phyloP scores from a whole-genome alignment of 2,113 vertebrate species.

The Argyrosomus japonicus region DNA sequence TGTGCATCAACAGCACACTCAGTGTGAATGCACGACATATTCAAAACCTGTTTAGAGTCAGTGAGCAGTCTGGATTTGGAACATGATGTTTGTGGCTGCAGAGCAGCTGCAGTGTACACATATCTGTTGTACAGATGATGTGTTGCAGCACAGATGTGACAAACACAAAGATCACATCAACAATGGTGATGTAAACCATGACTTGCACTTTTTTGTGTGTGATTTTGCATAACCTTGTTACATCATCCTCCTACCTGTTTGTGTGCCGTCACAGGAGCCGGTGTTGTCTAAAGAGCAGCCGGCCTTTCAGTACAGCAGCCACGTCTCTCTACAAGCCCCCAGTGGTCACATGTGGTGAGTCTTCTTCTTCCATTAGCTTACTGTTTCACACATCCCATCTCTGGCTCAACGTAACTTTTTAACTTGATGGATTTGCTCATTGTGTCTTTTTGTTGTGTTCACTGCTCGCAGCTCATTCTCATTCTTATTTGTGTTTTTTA shows the following conservation, averaged over 20 bases:
- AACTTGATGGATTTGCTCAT: not conserved
- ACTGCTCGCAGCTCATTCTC: not conserved
- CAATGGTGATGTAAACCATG: not conserved
- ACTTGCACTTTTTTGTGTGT: not conserved
- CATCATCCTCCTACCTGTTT: not conserved
- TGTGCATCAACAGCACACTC: not conserved
- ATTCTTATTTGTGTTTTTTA: slow-evolving; percentile 61
- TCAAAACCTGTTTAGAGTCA: not conserved
- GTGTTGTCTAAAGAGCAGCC: slow-evolving; percentile 98
- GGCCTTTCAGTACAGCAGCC: slow-evolving; percentile 98
- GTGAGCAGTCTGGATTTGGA: not conserved
- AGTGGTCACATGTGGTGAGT: slow-evolving; percentile 99
- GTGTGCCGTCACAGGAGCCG: slow-evolving; percentile 87
- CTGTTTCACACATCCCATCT: not conserved
- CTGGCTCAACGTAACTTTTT: not conserved
- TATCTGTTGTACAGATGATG: not conserved
- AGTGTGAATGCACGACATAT: not conserved
- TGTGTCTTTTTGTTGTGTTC: not conserved
- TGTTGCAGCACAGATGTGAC: not conserved
- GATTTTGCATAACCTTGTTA: not conserved
- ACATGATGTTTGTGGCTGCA: not conserved
- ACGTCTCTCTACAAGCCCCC: slow-evolving; percentile 96
- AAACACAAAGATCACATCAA: not conserved
- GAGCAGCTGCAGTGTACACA: not conserved
- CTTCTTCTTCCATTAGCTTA: not conserved